Percentiles rank a stretch among this genome's conserved stretches.
Conservation (phyloP, 2,113 vertebrate species). For the Cercocebus atys region DNA sequence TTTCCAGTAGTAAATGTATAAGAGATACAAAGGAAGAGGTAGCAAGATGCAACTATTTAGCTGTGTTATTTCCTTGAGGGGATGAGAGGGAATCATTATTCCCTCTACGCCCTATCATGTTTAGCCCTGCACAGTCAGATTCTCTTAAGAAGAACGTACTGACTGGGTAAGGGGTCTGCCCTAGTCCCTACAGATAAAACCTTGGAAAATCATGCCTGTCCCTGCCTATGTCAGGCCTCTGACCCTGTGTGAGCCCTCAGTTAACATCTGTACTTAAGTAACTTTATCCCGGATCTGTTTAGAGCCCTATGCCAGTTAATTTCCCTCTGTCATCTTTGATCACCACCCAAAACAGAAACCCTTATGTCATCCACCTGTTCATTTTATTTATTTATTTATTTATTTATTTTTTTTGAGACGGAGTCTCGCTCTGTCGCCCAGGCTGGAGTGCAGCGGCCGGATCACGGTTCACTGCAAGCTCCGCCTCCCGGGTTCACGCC, state of each 20-base stretch:
- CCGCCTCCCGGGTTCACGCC: no score
- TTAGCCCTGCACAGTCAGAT: neutral
- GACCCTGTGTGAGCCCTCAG: neutral
- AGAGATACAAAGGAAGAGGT: neutral
- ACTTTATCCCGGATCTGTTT: neutral
- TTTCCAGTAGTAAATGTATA: neutral
- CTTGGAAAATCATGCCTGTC: neutral
- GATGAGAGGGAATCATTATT: neutral
- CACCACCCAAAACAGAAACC: neutral
- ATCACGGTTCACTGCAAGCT: no score
- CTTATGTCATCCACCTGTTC: neutral
- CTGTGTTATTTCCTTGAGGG: neutral
- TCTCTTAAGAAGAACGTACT: neutral
- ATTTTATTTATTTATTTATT: neutral
- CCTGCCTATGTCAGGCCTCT: neutral
- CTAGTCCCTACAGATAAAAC: neutral
- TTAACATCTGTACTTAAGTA: neutral
- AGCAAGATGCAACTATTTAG: neutral
- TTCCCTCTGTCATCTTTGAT: neutral
- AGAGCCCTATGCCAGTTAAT: neutral
- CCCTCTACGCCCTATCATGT: neutral
- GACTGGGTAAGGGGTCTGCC: neutral
- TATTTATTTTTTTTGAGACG: no score
- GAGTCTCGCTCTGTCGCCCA: no score
- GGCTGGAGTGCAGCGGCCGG: no score